A percentile compares a stretch with the other conserved stretches of the same genome.
Conservation (phyloP, 2,113 vertebrate genomes). For the Trogon melanurus region DNA sequence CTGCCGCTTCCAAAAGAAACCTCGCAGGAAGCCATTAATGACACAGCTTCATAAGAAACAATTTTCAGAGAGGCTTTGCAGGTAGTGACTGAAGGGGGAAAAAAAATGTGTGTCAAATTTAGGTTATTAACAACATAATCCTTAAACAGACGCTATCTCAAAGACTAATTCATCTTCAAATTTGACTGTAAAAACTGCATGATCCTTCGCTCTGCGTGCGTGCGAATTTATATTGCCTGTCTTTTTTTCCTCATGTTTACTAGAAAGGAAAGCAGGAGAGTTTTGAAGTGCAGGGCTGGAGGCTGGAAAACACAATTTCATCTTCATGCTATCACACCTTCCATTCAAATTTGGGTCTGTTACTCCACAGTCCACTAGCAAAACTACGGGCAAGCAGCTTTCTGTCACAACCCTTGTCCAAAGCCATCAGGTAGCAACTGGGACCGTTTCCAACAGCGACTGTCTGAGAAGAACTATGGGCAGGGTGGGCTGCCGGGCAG, state of each 20-base stretch:
- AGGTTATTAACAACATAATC: slow-evolving; percentile 63
- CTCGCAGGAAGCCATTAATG: slow-evolving; percentile 55
- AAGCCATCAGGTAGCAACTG: not conserved
- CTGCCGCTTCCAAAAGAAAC: slow-evolving; percentile 46
- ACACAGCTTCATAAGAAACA: slow-evolving; percentile 39
- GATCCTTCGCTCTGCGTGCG: not conserved
- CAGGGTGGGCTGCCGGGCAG: not conserved
- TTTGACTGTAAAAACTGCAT: slow-evolving; percentile 62
- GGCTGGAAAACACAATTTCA: slow-evolving; percentile 12
- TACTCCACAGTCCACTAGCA: not conserved
- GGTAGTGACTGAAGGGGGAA: slow-evolving; percentile 50
- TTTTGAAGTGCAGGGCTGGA: not conserved
- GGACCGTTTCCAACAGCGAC: rapidly evolving
- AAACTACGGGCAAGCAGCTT: not conserved
- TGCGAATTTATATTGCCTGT: not conserved
- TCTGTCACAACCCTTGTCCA: not conserved
- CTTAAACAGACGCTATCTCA: slow-evolving; percentile 57
- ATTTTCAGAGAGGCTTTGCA: slow-evolving; percentile 61
- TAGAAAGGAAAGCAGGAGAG: not conserved
- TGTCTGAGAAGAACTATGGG: not conserved
- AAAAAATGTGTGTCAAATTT: slow-evolving; percentile 53
- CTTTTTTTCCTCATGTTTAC: slow-evolving; percentile 3
- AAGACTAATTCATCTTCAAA: slow-evolving; percentile 63
- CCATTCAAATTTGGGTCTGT: not conserved
- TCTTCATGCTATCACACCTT: not conserved